Percentiles rank a stretch among this genome's conserved stretches.
Evolutionary conservation across 1,140 invertebrate species (phyloP).

Genomic region (Hycleus phaleratus): DNA sequence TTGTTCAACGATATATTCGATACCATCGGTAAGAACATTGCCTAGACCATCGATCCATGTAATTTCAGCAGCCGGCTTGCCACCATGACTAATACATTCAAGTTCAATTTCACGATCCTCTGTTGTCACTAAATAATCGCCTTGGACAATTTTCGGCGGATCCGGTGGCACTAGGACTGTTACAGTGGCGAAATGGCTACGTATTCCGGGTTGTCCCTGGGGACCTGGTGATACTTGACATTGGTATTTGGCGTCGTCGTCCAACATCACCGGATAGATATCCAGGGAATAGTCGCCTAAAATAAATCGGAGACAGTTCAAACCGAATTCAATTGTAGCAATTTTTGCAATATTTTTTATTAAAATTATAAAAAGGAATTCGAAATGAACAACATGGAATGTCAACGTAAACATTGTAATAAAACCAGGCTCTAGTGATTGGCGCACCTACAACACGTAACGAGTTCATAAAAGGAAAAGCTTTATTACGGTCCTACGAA

Average conservation of each 20-base stretch:
- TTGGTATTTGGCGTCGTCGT: constrained; percentile 86
- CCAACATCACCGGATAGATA: constrained; percentile 78
- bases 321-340: not conserved
- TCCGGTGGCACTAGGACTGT: constrained; percentile 84
- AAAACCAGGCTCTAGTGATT: constrained; percentile 23
- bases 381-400: not conserved
- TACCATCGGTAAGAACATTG: constrained; percentile 68
- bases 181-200: constrained; percentile 75
- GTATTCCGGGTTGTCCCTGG: constrained; percentile 63
- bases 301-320: constrained; percentile 36
- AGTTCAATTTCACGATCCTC: constrained; percentile 83
- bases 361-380: not conserved
- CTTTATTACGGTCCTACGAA: constrained; percentile 34
- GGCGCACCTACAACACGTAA: constrained; percentile 30
- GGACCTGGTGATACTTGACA: constrained; percentile 76
- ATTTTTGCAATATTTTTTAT: not conserved
- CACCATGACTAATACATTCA: constrained; percentile 80
- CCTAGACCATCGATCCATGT: constrained; percentile 86
- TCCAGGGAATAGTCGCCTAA: constrained; percentile 79
- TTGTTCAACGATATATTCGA: constrained; percentile 65
- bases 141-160: constrained; percentile 77
- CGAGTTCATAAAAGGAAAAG: constrained; percentile 34
- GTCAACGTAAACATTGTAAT: constrained; percentile 11
- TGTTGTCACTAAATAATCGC: constrained; percentile 71
- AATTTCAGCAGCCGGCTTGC: constrained; percentile 89